Percentiles rank a stretch among this genome's conserved stretches.
Evolutionary conservation across 2,888 invertebrate genomes (phyloP).

Genomic region (Allygus modestus): DNA sequence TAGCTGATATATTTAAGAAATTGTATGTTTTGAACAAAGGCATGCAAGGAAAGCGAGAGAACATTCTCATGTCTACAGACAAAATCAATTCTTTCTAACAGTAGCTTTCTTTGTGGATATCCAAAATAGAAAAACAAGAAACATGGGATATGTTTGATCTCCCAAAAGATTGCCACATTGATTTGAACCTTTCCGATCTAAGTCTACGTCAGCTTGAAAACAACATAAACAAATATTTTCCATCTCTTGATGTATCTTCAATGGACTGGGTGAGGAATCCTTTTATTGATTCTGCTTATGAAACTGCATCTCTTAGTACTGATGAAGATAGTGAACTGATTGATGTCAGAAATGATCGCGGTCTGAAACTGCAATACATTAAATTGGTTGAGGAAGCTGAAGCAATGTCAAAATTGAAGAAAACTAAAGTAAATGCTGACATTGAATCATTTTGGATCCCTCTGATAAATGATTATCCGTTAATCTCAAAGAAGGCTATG

Average conservation of each 20-base stretch:
- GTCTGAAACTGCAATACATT: slow-evolving; percentile 32
- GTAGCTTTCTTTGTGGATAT: no score
- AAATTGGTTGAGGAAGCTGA: slow-evolving; percentile 41
- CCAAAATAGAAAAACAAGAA: slow-evolving; percentile 33
- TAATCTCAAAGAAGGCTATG: slow-evolving; percentile 3
- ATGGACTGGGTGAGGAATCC: slow-evolving; percentile 52
- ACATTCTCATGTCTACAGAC: slow-evolving; percentile 16
- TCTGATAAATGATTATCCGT: slow-evolving; percentile 54
- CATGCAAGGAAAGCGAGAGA: no score
- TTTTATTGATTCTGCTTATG: slow-evolving; percentile 44
- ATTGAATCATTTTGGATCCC: slow-evolving; percentile 49
- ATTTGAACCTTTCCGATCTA: slow-evolving; percentile 30
- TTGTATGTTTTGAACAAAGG: no score
- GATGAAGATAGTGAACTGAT: slow-evolving; percentile 32
- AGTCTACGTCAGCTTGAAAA: slow-evolving; percentile 51
- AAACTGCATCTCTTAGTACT: slow-evolving; percentile 36
- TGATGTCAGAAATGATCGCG: slow-evolving; percentile 17
- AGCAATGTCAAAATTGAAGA: slow-evolving; percentile 38
- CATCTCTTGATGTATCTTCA: slow-evolving; percentile 54
- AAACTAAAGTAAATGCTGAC: slow-evolving; percentile 46
- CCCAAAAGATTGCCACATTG: slow-evolving; percentile 49
- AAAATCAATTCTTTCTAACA: neutral
- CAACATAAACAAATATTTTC: slow-evolving; percentile 47
- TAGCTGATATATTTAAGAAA: no score
- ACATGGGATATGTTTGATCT: slow-evolving; percentile 56